Evolutionary conservation across 2,888 invertebrate species (phyloP).

Genomic region (Coronaproctus castanopsis): DNA sequence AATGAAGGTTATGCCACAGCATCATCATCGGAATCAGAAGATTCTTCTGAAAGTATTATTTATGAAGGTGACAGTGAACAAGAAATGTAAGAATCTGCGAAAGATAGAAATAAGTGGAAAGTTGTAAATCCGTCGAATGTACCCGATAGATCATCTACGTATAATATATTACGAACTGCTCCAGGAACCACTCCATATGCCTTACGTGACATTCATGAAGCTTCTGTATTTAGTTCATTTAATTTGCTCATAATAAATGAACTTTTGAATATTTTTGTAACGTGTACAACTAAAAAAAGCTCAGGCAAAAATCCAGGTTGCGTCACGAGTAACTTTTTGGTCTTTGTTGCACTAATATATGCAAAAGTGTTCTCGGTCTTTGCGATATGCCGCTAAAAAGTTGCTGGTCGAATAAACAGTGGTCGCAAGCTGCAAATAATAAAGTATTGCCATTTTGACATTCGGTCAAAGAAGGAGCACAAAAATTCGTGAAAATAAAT

Average conservation of each 20-base stretch:
- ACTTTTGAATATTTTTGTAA: neutral
- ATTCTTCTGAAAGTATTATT: neutral
- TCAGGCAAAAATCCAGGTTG: neutral
- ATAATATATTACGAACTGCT: neutral
- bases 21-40: conserved; percentile 4
- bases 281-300: neutral
- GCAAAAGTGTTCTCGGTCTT: neutral
- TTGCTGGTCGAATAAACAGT: neutral
- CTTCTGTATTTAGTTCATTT: neutral
- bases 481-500: neutral
- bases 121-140: neutral
- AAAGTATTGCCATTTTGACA: neutral
- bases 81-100: neutral
- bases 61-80: neutral
- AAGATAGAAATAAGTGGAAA: neutral
- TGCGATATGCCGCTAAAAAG: neutral
- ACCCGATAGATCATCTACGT: neutral
- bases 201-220: neutral
- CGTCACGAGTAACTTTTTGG: neutral
- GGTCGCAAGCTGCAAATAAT: neutral
- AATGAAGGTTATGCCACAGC: too few relatives aligned
- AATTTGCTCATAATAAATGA: neutral
- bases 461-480: neutral
- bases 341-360: neutral
- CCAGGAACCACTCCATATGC: neutral